phyloP scores from a whole-genome alignment of 2,888 invertebrate genomes.

The Dicranocentrus wangi region DNA sequence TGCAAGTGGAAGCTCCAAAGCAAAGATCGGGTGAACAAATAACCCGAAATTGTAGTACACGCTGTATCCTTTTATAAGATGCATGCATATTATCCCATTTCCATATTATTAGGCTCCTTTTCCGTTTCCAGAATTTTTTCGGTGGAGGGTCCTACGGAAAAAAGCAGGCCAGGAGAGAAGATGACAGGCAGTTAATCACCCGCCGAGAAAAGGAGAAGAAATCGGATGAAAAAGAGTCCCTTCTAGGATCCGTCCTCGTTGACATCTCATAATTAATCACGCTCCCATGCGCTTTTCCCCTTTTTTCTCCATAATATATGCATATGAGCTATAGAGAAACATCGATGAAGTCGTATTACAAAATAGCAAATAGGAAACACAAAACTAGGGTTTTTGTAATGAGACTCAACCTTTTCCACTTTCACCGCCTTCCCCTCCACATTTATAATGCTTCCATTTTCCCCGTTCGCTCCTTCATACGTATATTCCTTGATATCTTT shows the following conservation, averaged over 20 bases:
- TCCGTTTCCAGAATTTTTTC: neutral
- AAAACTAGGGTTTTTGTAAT: neutral
- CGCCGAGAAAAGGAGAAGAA: slow-evolving; percentile 58
- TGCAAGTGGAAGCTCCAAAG: neutral
- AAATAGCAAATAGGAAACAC: too few species aligned
- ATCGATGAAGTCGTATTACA: neutral
- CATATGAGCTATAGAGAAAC: slow-evolving; percentile 4
- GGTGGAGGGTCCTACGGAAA: slow-evolving; percentile 14
- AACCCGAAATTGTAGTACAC: slow-evolving; percentile 6
- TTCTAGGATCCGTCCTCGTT: slow-evolving; percentile 67
- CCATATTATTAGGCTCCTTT: neutral
- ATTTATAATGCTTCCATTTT: neutral
- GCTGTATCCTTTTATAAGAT: neutral
- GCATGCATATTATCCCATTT: neutral
- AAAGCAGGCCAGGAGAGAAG: slow-evolving; percentile 67
- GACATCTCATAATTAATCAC: slow-evolving; percentile 73
- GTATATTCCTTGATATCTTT: neutral
- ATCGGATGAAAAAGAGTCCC: slow-evolving; percentile 67
- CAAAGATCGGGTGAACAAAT: slow-evolving; percentile 8
- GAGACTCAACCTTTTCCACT: slow-evolving; percentile 26
- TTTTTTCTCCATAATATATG: neutral
- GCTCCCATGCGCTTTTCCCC: slow-evolving; percentile 46
- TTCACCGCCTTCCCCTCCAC: slow-evolving; percentile 3
- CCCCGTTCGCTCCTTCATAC: neutral
- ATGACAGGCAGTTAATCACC: slow-evolving; percentile 73